Evolutionary conservation across 2,797 vertebrate species (phyloP).

Genomic region (Kryptolebias ocellatus): DNA sequence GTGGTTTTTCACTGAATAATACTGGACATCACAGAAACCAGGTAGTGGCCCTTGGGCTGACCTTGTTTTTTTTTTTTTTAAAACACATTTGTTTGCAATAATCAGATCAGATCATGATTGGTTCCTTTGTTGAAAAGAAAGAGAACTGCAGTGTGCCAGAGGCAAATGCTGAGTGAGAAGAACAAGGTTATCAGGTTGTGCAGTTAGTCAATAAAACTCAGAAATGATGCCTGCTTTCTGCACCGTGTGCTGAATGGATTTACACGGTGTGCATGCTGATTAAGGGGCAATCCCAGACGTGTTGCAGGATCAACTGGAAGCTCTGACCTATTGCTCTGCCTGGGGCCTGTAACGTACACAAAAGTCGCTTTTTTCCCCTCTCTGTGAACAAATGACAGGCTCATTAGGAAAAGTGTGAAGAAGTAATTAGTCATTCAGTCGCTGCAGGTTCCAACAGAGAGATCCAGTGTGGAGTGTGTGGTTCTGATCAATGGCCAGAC

Average conservation of each 20-base stretch:
- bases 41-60: conserved; percentile 28
- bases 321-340: conserved; percentile 32
- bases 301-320: conserved; percentile 29
- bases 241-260: conserved; percentile 36
- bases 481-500: conserved; percentile 49
- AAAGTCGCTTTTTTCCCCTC: conserved; percentile 1
- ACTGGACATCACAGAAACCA: conserved; percentile 5
- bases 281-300: conserved; percentile 26
- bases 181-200: conserved; percentile 45
- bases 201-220: conserved; percentile 63
- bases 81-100: conserved; percentile 38
- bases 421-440: conserved; percentile 50
- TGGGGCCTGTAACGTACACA: background rate
- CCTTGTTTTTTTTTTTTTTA: conserved; percentile 23
- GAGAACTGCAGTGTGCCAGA: conserved; percentile 41
- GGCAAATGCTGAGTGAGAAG: conserved; percentile 61
- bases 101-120: conserved; percentile 45
- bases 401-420: conserved; percentile 36
- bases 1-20: background rate
- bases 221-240: conserved; percentile 63
- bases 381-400: conserved; percentile 19
- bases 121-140: conserved; percentile 43
- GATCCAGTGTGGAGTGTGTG: conserved; percentile 8
- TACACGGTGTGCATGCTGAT: conserved; percentile 23
- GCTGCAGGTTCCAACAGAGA: conserved; percentile 53